Evolutionary conservation across 2,113 vertebrate genomes (phyloP).

Genomic region (Lipophrys pholis): DNA sequence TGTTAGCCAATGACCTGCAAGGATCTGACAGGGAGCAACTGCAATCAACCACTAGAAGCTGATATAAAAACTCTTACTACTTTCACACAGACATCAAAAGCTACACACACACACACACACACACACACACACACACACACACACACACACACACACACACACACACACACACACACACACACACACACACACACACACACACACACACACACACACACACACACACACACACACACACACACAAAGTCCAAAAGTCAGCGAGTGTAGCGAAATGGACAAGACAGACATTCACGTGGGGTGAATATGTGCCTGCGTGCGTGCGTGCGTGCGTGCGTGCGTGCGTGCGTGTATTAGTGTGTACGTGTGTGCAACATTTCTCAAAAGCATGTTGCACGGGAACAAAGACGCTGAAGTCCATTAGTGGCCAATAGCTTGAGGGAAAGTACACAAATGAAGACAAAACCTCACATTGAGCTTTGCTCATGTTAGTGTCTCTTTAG

Average conservation of each 20-base stretch:
- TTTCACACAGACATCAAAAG: constrained; percentile 33
- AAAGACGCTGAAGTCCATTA: constrained; percentile 75
- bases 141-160: constrained; percentile 28
- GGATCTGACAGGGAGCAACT: constrained; percentile 62
- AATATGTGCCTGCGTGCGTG: too few species aligned
- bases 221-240: constrained; percentile 12
- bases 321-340: too few species aligned
- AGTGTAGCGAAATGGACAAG: constrained; percentile 8
- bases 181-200: constrained; percentile 12
- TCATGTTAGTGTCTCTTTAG: constrained; percentile 67
- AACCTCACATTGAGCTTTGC: constrained; percentile 58
- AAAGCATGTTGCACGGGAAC: constrained; percentile 65
- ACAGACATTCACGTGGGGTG: constrained; percentile 44
- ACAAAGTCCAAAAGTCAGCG: constrained; percentile 23
- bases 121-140: background rate
- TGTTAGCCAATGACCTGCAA: constrained; percentile 83
- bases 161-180: constrained; percentile 31
- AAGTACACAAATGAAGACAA: constrained; percentile 41
- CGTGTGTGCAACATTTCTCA: constrained; percentile 33
- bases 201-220: constrained; percentile 29
- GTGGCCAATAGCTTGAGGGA: constrained; percentile 66
- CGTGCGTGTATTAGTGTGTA: constrained; percentile 16
- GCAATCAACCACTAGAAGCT: constrained; percentile 66
- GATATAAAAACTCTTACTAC: constrained; percentile 48
- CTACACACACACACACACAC: constrained; percentile 13